Evolutionary conservation across 2,797 vertebrate species (phyloP), one percentile per base, ranked within the genome.

Genomic region (Setipinna tenuifilis): DNA sequence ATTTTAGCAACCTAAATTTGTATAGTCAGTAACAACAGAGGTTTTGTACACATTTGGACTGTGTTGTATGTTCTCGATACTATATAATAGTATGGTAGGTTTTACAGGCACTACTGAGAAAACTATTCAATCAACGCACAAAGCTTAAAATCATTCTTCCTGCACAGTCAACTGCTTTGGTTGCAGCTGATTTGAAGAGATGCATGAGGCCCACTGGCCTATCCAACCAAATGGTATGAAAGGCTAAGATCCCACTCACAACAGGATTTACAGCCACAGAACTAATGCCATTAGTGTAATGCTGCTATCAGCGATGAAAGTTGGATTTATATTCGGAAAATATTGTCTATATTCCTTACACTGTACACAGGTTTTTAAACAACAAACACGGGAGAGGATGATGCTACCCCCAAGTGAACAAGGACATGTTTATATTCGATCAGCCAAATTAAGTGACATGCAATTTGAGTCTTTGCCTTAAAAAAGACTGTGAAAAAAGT

Each of bases 241-340:
- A 35, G 19, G 50, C 57, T 21, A 86, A 82, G 65, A 71, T 17
- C 65, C 65, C 65, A 71, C 16, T 71, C 28, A 71, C 65, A 92
- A 91, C 86, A 85, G 91, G 87, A 93, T 92, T 91, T 89, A 90
- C 86, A 87, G 91, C 92, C 90, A 93, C 92, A 90, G 91, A 78
- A 89, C 87, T 92, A 94, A 94, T 93, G 91, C 91, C 91, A 93
- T 94, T 94, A 91, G 89, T 93, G 88, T 94, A 93, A 94, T 94
- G 92, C 92, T 91, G 89, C 93, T 93, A 93, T 93, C 89, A 87
- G 89, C 57, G 78, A 23, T 86, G 92, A 87, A 90, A 88, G 71
- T 90, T 89, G 85, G 85, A 87, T 90, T 88, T 90, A 81, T 91
- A 88, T 91, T 89, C 88, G 85, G 87, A 85, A 59, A 59, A 59